A percentile compares a stretch with the other conserved stretches of the same genome.
Evolutionary conservation across 2,797 vertebrate species (phyloP).

Genomic region (Mareca strepera): DNA sequence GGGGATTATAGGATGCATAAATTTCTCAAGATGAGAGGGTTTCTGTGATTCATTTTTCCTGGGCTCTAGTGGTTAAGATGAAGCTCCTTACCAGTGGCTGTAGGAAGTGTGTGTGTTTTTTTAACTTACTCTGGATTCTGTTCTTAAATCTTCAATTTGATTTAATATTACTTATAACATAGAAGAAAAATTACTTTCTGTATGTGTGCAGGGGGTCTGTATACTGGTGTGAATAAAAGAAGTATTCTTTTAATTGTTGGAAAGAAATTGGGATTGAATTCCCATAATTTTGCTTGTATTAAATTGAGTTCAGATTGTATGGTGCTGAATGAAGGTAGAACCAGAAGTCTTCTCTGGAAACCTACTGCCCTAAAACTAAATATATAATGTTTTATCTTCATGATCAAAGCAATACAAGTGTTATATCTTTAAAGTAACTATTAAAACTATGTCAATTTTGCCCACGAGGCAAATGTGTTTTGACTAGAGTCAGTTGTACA

Average conservation of each 20-base stretch:
- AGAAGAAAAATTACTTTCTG: background rate
- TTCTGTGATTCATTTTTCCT: slow-evolving; percentile 49
- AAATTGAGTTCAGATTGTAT: background rate
- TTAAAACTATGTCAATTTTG: background rate
- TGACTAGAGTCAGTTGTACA: background rate
- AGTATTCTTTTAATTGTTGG: background rate
- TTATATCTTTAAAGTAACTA: background rate
- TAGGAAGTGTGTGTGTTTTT: background rate
- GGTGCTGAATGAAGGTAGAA: background rate
- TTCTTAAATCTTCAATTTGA: background rate
- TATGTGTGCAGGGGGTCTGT: background rate
- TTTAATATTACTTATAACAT: background rate
- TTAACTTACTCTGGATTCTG: background rate
- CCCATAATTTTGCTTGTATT: background rate
- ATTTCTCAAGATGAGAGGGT: slow-evolving; percentile 39
- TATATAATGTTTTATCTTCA: background rate
- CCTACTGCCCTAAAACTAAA: background rate
- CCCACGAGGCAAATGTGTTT: background rate
- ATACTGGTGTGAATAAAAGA: background rate
- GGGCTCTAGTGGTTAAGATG: slow-evolving; percentile 5
- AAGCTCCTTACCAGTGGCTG: background rate
- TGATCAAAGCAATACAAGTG: background rate
- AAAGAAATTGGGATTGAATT: background rate
- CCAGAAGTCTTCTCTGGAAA: background rate
- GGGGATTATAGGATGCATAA: slow-evolving; percentile 45